Evolutionary conservation across 2,113 vertebrate species (phyloP).

Genomic region (Protobothrops mucrosquamatus): DNA sequence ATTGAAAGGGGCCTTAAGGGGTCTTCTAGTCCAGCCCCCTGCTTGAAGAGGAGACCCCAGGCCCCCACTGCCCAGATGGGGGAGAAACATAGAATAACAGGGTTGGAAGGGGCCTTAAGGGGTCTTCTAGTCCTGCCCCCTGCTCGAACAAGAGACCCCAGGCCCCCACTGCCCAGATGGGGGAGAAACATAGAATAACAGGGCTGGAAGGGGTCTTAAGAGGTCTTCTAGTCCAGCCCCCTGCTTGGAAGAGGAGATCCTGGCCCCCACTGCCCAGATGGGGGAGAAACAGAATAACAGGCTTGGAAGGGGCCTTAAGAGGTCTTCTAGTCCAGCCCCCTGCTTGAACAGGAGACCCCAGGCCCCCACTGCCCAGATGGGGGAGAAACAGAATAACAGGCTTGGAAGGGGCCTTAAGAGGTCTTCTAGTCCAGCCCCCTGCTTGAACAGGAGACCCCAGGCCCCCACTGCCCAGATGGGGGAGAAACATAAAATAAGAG

Average conservation of each 20-base stretch:
- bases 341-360: not conserved
- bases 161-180: not conserved
- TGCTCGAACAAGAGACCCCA: not conserved
- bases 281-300: not conserved
- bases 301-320: not conserved
- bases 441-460: not conserved
- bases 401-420: not conserved
- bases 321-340: not conserved
- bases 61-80: not conserved
- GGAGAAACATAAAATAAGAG: fast-evolving
- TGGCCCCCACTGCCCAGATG: not conserved
- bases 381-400: fast-evolving
- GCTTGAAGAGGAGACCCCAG: not conserved
- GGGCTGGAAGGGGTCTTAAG: not conserved
- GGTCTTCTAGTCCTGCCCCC: not conserved
- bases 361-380: not conserved
- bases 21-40: no score
- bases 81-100: fast-evolving
- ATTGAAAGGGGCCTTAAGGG: not conserved
- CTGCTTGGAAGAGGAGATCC: not conserved
- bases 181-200: not conserved
- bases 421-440: not conserved
- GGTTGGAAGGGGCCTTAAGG: not conserved
- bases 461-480: not conserved
- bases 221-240: not conserved